Evolutionary conservation across 2,113 vertebrate species (phyloP).

Genomic region (Glaucomys volans): DNA sequence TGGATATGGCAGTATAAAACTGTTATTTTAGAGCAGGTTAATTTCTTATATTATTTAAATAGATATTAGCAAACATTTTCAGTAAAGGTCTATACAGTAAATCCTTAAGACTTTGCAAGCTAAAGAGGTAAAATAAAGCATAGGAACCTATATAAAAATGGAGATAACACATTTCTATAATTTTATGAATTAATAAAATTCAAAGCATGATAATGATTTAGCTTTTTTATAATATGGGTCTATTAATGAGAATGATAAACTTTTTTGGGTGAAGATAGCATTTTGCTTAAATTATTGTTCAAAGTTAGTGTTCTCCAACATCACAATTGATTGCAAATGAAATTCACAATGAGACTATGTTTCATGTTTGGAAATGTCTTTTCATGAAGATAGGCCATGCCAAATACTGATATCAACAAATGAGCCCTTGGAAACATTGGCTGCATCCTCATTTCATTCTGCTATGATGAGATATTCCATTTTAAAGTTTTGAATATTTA

Average conservation of each 20-base stretch:
- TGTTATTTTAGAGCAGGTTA: not conserved
- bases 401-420: not conserved
- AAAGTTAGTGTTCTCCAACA: not conserved
- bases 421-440: not conserved
- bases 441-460: not conserved
- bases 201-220: too few species aligned
- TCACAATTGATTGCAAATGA: not conserved
- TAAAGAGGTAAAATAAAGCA: not conserved
- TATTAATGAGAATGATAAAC: not conserved
- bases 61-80: not conserved
- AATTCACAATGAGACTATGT: not conserved
- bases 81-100: too few species aligned
- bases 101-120: not conserved
- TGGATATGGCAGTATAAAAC: not conserved
- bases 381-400: not conserved
- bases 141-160: not conserved
- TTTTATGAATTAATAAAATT: too few species aligned
- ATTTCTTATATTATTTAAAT: not conserved
- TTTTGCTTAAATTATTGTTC: not conserved
- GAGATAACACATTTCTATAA: not conserved
- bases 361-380: not conserved
- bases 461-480: not conserved
- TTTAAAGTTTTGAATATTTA: constrained; percentile 14
- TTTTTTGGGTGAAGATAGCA: not conserved
- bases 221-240: too few species aligned